These are phyloP conservation scores for Macropodus opercularis DNA, from an alignment of 2,797 vertebrate species.

Conservation along the genomic window DNA sequence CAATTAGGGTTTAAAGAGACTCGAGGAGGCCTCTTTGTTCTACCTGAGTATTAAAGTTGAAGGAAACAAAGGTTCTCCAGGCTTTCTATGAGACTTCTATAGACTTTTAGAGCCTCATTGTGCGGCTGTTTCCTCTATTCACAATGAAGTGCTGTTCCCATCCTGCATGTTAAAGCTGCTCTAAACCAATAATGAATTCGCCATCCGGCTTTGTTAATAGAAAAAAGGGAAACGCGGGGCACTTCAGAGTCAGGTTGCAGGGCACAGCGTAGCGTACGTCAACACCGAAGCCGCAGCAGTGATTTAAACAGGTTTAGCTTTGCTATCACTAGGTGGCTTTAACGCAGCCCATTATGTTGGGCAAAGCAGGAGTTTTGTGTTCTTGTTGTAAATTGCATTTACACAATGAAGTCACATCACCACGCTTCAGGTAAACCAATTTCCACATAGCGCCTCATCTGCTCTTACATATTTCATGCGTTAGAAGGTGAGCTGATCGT, in stretches of 20 bases:
- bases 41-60: constrained; percentile 49
- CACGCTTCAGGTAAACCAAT: too few relatives aligned
- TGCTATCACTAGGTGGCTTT: too few relatives aligned
- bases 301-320: not conserved
- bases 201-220: not conserved
- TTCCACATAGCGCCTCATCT: too few relatives aligned
- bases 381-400: too few relatives aligned
- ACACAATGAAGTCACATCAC: too few relatives aligned
- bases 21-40: constrained; percentile 70
- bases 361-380: not conserved
- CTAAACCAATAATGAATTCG: constrained; percentile 9
- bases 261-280: not conserved
- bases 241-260: not conserved
- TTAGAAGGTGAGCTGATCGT: too few relatives aligned
- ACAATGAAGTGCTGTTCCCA: constrained; percentile 2
- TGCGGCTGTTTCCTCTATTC: constrained; percentile 22
- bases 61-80: constrained; percentile 46
- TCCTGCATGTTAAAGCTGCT: constrained; percentile 6
- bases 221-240: constrained; percentile 6
- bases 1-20: constrained; percentile 75
- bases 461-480: too few relatives aligned
- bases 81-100: constrained; percentile 21
- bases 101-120: constrained; percentile 24
- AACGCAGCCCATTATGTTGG: not conserved
- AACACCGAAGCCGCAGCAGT: not conserved